These are phyloP conservation scores for Serilophus lunatus DNA, from an alignment of 2,113 vertebrate species.

Conservation along the genomic window DNA sequence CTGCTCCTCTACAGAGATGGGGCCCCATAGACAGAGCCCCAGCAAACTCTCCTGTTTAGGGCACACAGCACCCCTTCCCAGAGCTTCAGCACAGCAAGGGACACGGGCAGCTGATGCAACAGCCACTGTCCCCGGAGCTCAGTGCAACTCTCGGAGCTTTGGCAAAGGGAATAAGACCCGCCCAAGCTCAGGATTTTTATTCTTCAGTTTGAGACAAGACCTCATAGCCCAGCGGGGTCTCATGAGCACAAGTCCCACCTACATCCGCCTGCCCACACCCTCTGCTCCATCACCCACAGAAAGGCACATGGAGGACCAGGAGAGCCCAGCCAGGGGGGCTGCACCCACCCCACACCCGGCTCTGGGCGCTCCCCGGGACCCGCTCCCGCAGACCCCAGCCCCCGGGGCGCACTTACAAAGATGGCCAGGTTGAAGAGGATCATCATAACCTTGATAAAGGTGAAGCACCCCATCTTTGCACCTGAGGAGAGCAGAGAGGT, in stretches of 20 bases:
- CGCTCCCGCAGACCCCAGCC: rapidly evolving
- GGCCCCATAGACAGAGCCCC: rapidly evolving
- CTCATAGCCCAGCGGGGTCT: rapidly evolving
- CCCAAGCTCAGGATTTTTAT: not conserved
- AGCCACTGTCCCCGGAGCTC: not conserved
- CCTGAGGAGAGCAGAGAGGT: conserved; percentile 37
- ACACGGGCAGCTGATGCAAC: not conserved
- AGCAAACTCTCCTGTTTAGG: not conserved
- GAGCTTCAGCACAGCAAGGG: not conserved
- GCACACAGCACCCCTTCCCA: not conserved
- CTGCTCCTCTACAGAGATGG: rapidly evolving
- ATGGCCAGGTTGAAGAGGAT: conserved; percentile 86
- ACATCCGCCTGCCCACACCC: not conserved
- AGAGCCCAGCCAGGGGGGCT: not conserved
- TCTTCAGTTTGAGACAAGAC: not conserved
- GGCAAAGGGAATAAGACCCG: not conserved
- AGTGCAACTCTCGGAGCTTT: not conserved
- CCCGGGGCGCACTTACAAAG: conserved; percentile 81
- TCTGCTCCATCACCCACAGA: rapidly evolving
- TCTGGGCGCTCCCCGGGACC: not conserved
- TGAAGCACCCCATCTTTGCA: conserved; percentile 85
- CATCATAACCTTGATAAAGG: conserved; percentile 86
- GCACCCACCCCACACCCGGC: too few species aligned
- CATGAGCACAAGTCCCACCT: not conserved
- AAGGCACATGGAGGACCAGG: not conserved